Base-by-base conservation (phyloP, 2,888 invertebrate genomes). In the Sturmia bella region DNA sequence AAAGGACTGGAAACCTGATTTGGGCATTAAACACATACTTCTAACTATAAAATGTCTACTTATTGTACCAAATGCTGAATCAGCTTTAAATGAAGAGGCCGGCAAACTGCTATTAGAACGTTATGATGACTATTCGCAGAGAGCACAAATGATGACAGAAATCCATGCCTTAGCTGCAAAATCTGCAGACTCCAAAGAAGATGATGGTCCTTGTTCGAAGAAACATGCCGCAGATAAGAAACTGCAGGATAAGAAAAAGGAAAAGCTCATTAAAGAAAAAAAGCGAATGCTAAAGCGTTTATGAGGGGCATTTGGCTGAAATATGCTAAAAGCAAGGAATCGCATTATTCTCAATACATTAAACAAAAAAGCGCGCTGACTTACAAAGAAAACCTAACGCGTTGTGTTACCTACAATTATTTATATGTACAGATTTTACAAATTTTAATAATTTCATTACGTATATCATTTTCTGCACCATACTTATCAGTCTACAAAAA, bases 61-160 rank as follows among this genome's bases (percentile, higher is more conserved):
- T 85, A 98, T 99, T 91, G 97, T 97, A 90, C 98, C 98, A 89
- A 99, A 99, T 93, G 95, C 98, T 6, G 98, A 99, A 92, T 98
- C 98, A 75, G 98, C 98, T 86, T 93, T 99, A 86, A 99, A 99
- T 91, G 98, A 98, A 90, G 98, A 98, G 92, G 98, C 98, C 73
- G 98, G 98, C 17, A 97, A 97, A 92, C 92, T 99, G 90, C 92
- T 99, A 85, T 92, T 97, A 86, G 98, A 98, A 92, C 95, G 95
- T 88, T 99, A 99, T 91, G 96, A 97, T 90, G 97, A 96, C 91
- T 99, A 98, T 92, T 97, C 94, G 81, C 94, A 94, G 89, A 92
- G 97, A 88, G 97, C 97, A 41, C 95, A 95, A 91, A 95, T 97
- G 95, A 96, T 96, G 94, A 97, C 97, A 52, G 96, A 97, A 92